phyloP scores from a whole-genome alignment of 2,113 vertebrate genomes.

The Cyanistes caeruleus region DNA sequence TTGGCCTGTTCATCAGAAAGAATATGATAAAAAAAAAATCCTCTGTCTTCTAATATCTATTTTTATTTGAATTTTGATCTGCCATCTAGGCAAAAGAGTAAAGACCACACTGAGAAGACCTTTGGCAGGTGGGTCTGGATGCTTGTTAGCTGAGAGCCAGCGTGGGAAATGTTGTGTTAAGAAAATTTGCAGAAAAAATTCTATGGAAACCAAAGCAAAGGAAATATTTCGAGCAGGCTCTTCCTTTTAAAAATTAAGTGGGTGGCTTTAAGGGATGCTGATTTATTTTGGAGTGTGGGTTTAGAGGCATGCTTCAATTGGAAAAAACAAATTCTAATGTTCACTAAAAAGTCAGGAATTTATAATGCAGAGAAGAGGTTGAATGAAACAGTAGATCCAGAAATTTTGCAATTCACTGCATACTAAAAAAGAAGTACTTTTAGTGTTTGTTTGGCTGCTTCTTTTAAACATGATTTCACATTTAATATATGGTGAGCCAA shows the following conservation, averaged over 20 bases:
- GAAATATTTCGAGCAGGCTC: not conserved
- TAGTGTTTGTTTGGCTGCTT: not conserved
- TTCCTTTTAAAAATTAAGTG: not conserved
- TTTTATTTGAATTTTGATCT: conserved; percentile 34
- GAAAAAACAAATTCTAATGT: not conserved
- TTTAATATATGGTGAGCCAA: not conserved
- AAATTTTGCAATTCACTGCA: not conserved
- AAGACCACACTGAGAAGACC: not conserved
- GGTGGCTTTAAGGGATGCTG: not conserved
- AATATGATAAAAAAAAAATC: not conserved
- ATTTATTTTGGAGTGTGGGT: not conserved
- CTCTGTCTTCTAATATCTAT: not conserved
- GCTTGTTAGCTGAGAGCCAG: not conserved
- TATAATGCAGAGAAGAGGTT: not conserved
- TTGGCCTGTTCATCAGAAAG: conserved; percentile 36
- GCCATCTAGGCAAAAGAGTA: not conserved
- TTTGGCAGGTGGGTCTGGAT: not conserved
- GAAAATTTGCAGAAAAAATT: not conserved
- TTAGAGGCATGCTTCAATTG: not conserved
- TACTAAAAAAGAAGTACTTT: not conserved
- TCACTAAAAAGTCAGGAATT: not conserved
- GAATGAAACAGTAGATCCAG: not conserved
- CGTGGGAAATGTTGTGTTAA: not conserved
- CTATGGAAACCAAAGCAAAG: not conserved
- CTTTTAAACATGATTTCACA: not conserved